Base-by-base conservation (phyloP, 2,888 invertebrate species). In the Exocentrus adspersus region DNA sequence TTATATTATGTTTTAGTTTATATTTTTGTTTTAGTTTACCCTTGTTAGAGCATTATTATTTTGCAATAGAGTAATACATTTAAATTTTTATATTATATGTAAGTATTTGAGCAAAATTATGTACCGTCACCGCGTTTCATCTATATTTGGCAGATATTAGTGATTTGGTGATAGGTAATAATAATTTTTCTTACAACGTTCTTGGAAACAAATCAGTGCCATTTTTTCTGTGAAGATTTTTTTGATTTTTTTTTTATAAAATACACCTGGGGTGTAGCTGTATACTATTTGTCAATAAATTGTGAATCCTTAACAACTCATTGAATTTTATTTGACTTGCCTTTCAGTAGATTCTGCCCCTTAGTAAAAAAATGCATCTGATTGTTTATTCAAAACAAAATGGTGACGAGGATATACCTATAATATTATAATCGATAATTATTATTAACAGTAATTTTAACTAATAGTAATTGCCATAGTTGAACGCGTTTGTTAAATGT, bases 171-270 rank as follows among this genome's bases (percentile, higher is more conserved):
- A 48, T 48, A 12, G 12, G n/a, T n/a, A 4, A 10, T 53, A 52
- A 54, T 43, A 37, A 19, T 54, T 54, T 53, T 53, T n/a, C 53
- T 41, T 24, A 20, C 12, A 42, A 16, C 17, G 57, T 57, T 57
- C 46, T 46, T 57, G 32, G 17, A 32, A 45, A 46, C 17, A 7
- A 42, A 12, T 46, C 46, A 46, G 57, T 57, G 57, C 57, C 57
- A 57, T 57, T 57, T 54, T 54, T 57, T 57, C 9, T 57, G 57
- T 57, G 46, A 54, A 41, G n/a, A n/a, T n/a, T n/a, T n/a, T 53
- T 53, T 32, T 51, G 10, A 51, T n/a, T 32, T 20, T 32, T 1
- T 51, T 17, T 19, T 19, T n/a, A 19, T 7, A 24, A 32, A n/a
- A 7, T 3, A 48, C 21, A 14, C n/a, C n/a, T 17, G 28, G 37